Base-by-base conservation (phyloP, 2,113 vertebrate genomes). In the Pterocles orientalis region DNA sequence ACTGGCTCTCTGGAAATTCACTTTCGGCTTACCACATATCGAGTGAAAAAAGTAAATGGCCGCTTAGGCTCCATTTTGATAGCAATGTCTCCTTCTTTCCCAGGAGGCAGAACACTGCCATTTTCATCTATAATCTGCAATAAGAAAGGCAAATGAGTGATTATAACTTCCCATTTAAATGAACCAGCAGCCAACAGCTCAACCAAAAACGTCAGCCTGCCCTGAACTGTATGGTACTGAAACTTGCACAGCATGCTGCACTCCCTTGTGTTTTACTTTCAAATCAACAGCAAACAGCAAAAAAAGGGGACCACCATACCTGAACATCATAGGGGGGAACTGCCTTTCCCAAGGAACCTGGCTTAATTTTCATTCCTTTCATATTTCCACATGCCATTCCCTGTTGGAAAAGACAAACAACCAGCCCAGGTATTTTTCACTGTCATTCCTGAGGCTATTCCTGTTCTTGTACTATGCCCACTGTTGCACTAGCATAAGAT, bases 301-400 rank as follows among this genome's bases (percentile, higher is more conserved):
- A 36, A 78, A 60, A 50, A 56, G 25, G 31, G 24, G 36, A n/a
- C 31, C 3, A 16, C 33, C 51, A 31, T 92, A 99, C 98, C 98
- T 98, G 98, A 50, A 98, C 97, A 34, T 98, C 88, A 3, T 98
- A 98, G 19, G 90, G 96, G 31, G 86, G 89, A 14, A 96, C 43
- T 39, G 98, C 88, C 65, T 97, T 98, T 14, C 98, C 98, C 89
- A 98, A 97, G 6, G 98, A 98, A 17, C 98, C 98, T 6, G 96
- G 98, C 84, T 98, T 98, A 93, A 98, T 98, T 95, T 97, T 96
- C 96, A 98, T 98, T 68, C 98, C 98, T 98, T 98, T 99, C 41
- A 95, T 94, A 77, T 97, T 98, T 26, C 95, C 97, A 73, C 97
- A 98, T 82, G 98, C 97, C 50, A 98, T 89, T 79, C 98, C 98